Base-by-base conservation (phyloP, 2,888 invertebrate species). In the Tanaodytes sp. region DNA sequence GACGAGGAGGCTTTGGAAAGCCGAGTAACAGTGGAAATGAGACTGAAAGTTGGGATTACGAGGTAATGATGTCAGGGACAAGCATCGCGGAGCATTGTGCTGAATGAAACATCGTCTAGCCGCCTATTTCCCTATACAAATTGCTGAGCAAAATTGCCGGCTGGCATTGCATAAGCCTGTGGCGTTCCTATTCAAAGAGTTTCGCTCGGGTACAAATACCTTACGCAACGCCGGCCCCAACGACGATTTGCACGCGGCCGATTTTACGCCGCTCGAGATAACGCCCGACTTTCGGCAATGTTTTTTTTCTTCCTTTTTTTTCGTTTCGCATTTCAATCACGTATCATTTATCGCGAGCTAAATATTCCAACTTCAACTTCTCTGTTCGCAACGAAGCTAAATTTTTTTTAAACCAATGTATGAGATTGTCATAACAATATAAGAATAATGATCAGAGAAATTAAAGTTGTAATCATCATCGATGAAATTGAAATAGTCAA, bases 61-160 rank as follows among this genome's bases (percentile, higher is more conserved):
- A 65, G 81, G 80, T 82, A 81, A 83, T 61, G 76, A 77, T 82
- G 83, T 83, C 83, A 84, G 79, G 83, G 83, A 76, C 82, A 66
- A 46, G 57, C 61, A 48, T 54, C 66, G 54, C 36, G 31, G 54
- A 37, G 58, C 49, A 68, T 64, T 66, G 68, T 66, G 30, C 62
- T 61, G 70, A 62, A 65, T 48, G 67, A 66, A 45, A 51, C 66
- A 67, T 70, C 54, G 65, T 67, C 70, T 66, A 70, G 68, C 49
- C 65, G 58, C 20, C 54, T 61, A 68, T 74, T 75, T 74, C 71
- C 73, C 70, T 63, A 48, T 52, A 73, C 69, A 71, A 75, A 72
- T 66, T 59, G 62, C 59, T 15, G 46, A 42, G 65, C 64, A 64
- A 66, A 74, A 73, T 70, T 49, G 37, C n/a, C n/a, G n/a, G 30